Percentiles rank a stretch among this genome's conserved stretches.
Conservation (phyloP, 2,797 vertebrate genomes). For the Sebastes itinus region DNA sequence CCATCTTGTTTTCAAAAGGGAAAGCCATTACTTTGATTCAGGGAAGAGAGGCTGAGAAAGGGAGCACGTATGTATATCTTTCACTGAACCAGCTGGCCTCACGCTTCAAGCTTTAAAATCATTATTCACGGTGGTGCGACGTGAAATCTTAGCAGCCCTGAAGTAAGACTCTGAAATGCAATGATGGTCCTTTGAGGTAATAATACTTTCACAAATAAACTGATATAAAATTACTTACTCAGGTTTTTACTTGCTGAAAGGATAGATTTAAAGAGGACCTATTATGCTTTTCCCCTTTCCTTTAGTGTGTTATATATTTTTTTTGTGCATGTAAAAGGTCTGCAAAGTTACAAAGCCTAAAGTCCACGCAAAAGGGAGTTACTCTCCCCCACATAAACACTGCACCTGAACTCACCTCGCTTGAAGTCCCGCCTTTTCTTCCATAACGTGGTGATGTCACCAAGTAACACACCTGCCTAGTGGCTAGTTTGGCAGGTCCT, state of each 20-base stretch:
- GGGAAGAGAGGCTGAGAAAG: constrained; percentile 1
- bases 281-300: too few relatives aligned
- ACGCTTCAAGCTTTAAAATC: constrained; percentile 25
- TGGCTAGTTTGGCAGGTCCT: too few relatives aligned
- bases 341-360: too few relatives aligned
- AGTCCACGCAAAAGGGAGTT: too few relatives aligned
- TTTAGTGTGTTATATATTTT: too few relatives aligned
- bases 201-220: not conserved
- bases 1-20: constrained; percentile 6
- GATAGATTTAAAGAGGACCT: not conserved
- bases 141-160: constrained; percentile 38
- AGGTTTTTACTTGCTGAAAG: not conserved
- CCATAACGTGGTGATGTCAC: too few relatives aligned
- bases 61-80: constrained; percentile 23
- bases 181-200: not conserved
- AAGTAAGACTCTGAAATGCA: constrained; percentile 34
- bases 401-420: too few relatives aligned
- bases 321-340: too few relatives aligned
- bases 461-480: too few relatives aligned
- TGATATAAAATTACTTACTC: not conserved
- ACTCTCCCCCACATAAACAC: too few relatives aligned
- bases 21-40: constrained; percentile 45
- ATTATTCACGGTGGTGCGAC: constrained; percentile 46
- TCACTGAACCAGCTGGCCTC: constrained; percentile 28
- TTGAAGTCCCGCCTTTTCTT: too few relatives aligned